Conservation (phyloP, 2,888 invertebrate genomes). For the Helicoverpa assulta region DNA sequence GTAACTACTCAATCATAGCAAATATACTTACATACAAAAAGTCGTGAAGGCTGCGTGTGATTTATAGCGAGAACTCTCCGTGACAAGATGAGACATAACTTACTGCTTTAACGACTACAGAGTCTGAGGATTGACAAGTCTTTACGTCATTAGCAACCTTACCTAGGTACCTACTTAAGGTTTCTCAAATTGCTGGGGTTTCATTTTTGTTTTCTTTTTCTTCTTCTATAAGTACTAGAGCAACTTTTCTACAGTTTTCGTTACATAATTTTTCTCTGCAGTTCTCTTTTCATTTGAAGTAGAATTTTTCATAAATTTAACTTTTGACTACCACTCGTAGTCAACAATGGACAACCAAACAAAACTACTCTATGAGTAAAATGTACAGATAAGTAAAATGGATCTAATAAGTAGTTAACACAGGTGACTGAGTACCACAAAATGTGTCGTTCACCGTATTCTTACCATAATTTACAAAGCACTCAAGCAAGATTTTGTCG, state of each 20-base stretch:
- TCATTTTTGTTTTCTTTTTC: constrained; percentile 13
- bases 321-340: too few species aligned
- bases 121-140: constrained; percentile 37
- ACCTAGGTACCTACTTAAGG: constrained; percentile 3
- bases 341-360: too few species aligned
- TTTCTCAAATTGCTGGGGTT: constrained; percentile 25
- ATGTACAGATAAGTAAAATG: too few species aligned
- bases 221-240: background rate
- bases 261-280: background rate
- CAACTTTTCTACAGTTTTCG: background rate
- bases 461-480: constrained; percentile 48
- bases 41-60: constrained; percentile 28
- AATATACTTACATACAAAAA: constrained; percentile 9
- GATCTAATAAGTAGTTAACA: background rate
- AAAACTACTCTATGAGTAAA: too few species aligned
- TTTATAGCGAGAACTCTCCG: constrained; percentile 46
- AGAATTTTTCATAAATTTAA: too few species aligned
- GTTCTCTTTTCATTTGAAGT: too few species aligned
- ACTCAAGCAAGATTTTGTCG: constrained; percentile 60
- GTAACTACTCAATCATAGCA: constrained; percentile 15
- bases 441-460: constrained; percentile 28
- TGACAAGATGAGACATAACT: constrained; percentile 58
- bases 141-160: constrained; percentile 42
- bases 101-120: constrained; percentile 46
- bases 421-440: background rate